Evolutionary conservation across 1,140 invertebrate species (phyloP).

Genomic region (Leucophenga varia): DNA sequence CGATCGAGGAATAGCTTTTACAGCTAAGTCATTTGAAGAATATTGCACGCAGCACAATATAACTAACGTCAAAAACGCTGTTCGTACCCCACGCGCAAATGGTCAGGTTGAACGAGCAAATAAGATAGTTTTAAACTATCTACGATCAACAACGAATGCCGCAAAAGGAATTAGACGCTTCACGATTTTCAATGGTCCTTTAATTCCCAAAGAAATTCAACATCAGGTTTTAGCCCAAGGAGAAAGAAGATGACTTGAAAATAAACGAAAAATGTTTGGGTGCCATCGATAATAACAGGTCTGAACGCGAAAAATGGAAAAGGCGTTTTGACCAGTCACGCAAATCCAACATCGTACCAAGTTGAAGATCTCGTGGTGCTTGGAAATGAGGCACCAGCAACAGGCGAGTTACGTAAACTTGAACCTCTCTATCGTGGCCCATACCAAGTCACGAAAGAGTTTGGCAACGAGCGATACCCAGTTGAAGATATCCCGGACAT

Average conservation of each 20-base stretch:
- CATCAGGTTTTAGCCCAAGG: conserved; percentile 25
- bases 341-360: conserved; percentile 16
- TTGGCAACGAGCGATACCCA: conserved; percentile 18
- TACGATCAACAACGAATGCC: conserved; percentile 7
- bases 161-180: conserved; percentile 18
- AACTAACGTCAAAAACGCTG: conserved; percentile 6
- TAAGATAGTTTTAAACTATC: conserved; percentile 13
- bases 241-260: conserved; percentile 21
- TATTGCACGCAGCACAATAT: too few relatives aligned
- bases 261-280: conserved; percentile 3
- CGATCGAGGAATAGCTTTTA: too few relatives aligned
- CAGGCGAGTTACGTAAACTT: too few relatives aligned
- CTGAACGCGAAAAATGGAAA: too few relatives aligned
- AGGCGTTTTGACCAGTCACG: too few relatives aligned
- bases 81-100: conserved; percentile 20
- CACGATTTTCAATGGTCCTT: conserved; percentile 24
- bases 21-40: too few relatives aligned
- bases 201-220: conserved; percentile 29
- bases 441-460: conserved; percentile 16
- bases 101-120: conserved; percentile 33
- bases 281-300: too few relatives aligned
- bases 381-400: conserved; percentile 20
- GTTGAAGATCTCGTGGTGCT: conserved; percentile 29
- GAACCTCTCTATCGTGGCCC: conserved; percentile 28
- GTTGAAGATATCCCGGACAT: conserved; percentile 13